Evolutionary conservation across 2,888 invertebrate genomes (phyloP), one percentile per base, ranked within the genome.

Genomic region (Pseudeuparius sepicola): DNA sequence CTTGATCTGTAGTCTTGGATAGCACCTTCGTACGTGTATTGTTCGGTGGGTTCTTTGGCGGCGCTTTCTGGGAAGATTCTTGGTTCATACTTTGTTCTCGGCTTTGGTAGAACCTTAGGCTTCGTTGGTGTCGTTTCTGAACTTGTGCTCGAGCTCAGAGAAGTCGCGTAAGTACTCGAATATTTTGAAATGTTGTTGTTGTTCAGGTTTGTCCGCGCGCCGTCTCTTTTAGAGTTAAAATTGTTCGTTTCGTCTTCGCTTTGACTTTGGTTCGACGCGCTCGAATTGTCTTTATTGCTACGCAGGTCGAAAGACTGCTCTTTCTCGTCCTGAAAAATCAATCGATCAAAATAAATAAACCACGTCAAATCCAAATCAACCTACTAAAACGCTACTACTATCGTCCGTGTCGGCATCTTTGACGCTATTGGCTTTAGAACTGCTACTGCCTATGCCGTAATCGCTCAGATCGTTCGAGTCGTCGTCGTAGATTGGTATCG

Each of bases 21-120:
- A 49, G 87, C 86, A 49, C 84, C 79, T 61, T 88, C 87, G 59
- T 86, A 88, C 0, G 86, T 86, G 60, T 86, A 87, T 58, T 86
- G 85, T 52, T 82, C 53, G 74, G 17, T 75, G 74, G 59, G 78
- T 77, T 2, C 78, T 75, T 26, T 79, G 75, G 20, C 6, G n/a
- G 6, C n/a, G 6, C n/a, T n/a, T 7, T 20, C n/a, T 7, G 6
- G 6, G 20, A 20, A 20, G n/a, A 7, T 20, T 6, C 20, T 20
- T 10, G 36, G 34, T 32, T 44, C 43, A 31, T 39, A 40, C 24
- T 40, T 11, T 10, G 33, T 34, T 14, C 25, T 29, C 12, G 44
- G 36, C 32, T 48, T 47, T 26, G 36, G 34, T 25, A 37, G 29
- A 20, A 41, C 29, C 24, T 34, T 39, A 16, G 46, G 40, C 34